A percentile compares a stretch with the other conserved stretches of the same genome.
phyloP scores from a whole-genome alignment of 2,797 vertebrate species.

The Limnodromus scolopaceus region DNA sequence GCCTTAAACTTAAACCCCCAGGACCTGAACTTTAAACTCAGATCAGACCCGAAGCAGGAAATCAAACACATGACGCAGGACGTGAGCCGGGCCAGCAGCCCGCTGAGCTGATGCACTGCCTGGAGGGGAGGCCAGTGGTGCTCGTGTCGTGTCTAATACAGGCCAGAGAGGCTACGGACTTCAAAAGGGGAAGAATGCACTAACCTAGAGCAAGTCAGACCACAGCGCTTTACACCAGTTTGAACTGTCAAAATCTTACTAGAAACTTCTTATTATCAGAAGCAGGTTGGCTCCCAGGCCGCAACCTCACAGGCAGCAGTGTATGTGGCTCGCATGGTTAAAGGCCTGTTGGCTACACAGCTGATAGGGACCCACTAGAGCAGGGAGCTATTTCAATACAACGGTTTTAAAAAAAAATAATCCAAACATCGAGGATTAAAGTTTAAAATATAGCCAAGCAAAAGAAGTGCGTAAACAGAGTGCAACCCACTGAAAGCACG shows the following conservation, averaged over 20 bases:
- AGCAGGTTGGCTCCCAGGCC: background rate
- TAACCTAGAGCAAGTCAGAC: background rate
- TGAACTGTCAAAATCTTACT: background rate
- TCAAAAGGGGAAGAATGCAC: background rate
- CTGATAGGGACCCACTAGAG: background rate
- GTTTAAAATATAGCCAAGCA: background rate
- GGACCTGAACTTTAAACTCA: background rate
- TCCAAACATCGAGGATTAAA: background rate
- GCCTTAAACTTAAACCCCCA: constrained; percentile 14
- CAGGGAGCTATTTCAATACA: background rate
- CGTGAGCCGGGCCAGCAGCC: background rate
- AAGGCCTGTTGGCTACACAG: background rate
- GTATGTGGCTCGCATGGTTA: background rate
- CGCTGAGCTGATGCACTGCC: background rate
- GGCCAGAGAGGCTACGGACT: background rate
- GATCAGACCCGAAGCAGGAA: background rate
- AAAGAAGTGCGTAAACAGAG: background rate
- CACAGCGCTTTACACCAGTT: background rate
- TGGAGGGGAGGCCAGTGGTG: background rate
- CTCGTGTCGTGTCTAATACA: background rate
- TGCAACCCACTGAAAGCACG: background rate
- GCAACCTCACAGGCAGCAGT: background rate
- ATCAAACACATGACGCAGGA: background rate
- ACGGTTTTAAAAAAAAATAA: background rate
- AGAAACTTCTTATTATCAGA: background rate